Evolutionary conservation across 2,888 invertebrate genomes (phyloP).

Genomic region (Pteria penguin): DNA sequence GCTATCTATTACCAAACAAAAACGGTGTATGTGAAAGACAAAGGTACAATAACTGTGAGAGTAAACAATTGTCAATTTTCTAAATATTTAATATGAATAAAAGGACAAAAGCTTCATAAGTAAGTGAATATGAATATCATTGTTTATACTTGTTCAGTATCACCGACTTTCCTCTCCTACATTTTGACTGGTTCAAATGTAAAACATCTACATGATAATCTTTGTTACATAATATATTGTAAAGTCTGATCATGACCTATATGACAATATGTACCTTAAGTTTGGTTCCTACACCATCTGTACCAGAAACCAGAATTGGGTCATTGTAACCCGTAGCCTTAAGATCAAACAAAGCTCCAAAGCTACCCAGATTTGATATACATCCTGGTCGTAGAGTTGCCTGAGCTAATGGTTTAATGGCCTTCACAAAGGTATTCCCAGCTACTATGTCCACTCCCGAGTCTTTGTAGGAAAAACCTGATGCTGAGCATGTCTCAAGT

Average conservation of each 20-base stretch:
- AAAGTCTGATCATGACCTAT: no score
- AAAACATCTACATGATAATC: no score
- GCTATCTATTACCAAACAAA: conserved; percentile 87
- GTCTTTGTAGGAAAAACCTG: conserved; percentile 87
- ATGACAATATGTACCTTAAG: conserved; percentile 86
- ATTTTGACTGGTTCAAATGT: no score
- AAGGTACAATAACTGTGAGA: no score
- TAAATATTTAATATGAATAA: no score
- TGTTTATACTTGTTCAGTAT: no score
- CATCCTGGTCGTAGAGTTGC: conserved; percentile 90
- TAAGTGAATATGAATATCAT: no score
- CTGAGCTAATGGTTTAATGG: conserved; percentile 90
- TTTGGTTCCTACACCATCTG: conserved; percentile 98
- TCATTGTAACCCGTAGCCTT: conserved; percentile 87
- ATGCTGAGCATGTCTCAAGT: background rate
- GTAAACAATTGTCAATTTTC: no score
- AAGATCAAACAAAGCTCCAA: conserved; percentile 95
- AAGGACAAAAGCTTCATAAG: no score
- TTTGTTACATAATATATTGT: no score
- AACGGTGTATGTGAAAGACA: no score
- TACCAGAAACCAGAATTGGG: conserved; percentile 94
- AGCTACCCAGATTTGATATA: conserved; percentile 92
- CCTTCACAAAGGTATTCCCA: conserved; percentile 91
- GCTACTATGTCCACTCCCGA: conserved; percentile 95
- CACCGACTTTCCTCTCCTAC: no score